Percentiles rank a stretch among this genome's conserved stretches.
Conservation (phyloP, 2,888 invertebrate genomes). For the Napeogenes inachia region DNA sequence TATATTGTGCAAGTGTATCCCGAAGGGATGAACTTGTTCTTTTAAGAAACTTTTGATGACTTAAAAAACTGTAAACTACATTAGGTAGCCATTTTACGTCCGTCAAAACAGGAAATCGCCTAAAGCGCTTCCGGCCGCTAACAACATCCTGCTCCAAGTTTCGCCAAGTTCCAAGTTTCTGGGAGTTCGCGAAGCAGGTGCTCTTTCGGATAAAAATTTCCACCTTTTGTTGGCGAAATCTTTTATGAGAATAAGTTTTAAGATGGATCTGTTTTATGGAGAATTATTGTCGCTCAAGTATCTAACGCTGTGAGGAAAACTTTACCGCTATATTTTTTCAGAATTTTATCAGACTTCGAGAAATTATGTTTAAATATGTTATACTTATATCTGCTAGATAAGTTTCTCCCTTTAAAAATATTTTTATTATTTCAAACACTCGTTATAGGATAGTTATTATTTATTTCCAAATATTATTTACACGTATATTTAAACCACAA, state of each 20-base stretch:
- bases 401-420: background rate
- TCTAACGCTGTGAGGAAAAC: conserved; percentile 24
- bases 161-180: conserved; percentile 51
- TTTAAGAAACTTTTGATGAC: conserved; percentile 17
- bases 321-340: conserved; percentile 20
- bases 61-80: conserved; percentile 32
- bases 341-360: conserved; percentile 11
- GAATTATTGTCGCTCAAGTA: conserved; percentile 31
- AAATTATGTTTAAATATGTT: conserved; percentile 5
- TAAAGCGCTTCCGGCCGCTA: conserved; percentile 77
- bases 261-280: conserved; percentile 41
- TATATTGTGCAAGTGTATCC: background rate
- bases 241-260: conserved; percentile 51
- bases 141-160: conserved; percentile 71
- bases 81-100: conserved; percentile 55
- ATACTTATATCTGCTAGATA: background rate
- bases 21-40: conserved; percentile 1
- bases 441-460: too few species aligned
- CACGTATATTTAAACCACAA: too few species aligned
- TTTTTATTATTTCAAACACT: background rate
- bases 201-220: conserved; percentile 69
- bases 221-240: conserved; percentile 58
- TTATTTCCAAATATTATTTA: too few species aligned
- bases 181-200: conserved; percentile 65
- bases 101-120: conserved; percentile 74